phyloP scores from a whole-genome alignment of 2,888 invertebrate species.

The Thera obeliscata region DNA sequence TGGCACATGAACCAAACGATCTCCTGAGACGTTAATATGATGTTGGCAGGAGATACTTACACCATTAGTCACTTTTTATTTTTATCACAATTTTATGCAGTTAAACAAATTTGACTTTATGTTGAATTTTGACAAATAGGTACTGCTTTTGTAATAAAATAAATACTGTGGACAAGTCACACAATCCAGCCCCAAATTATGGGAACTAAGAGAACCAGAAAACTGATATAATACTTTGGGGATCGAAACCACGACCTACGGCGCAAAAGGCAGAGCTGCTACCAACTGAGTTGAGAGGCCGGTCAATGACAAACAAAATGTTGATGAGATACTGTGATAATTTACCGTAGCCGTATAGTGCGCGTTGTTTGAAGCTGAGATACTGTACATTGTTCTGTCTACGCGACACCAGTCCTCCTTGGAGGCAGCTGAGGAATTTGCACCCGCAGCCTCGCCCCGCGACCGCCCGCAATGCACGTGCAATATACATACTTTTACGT shows the following conservation, averaged over 20 bases:
- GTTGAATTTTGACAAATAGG: no score
- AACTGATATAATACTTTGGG: no score
- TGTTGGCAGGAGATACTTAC: conserved; percentile 9
- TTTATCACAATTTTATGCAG: no score
- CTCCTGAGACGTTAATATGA: conserved; percentile 5
- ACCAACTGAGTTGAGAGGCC: no score
- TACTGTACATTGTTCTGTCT: conserved; percentile 37
- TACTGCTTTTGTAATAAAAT: no score
- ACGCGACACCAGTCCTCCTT: conserved; percentile 38
- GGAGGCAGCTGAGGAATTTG: conserved; percentile 58
- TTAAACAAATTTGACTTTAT: no score
- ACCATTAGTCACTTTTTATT: neutral
- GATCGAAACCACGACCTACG: no score
- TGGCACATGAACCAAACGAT: conserved; percentile 10
- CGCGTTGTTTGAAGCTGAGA: conserved; percentile 23
- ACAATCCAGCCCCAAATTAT: no score
- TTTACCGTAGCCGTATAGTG: conserved; percentile 12
- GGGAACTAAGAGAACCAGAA: no score
- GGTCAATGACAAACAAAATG: no score
- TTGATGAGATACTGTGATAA: neutral
- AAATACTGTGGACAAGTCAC: no score
- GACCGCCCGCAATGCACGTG: conserved; percentile 32
- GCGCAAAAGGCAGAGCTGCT: no score
- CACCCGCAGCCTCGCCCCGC: conserved; percentile 29
- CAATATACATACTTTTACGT: neutral